Evolutionary conservation across 2,797 vertebrate genomes (phyloP).

Genomic region (Sebastes diaconus): DNA sequence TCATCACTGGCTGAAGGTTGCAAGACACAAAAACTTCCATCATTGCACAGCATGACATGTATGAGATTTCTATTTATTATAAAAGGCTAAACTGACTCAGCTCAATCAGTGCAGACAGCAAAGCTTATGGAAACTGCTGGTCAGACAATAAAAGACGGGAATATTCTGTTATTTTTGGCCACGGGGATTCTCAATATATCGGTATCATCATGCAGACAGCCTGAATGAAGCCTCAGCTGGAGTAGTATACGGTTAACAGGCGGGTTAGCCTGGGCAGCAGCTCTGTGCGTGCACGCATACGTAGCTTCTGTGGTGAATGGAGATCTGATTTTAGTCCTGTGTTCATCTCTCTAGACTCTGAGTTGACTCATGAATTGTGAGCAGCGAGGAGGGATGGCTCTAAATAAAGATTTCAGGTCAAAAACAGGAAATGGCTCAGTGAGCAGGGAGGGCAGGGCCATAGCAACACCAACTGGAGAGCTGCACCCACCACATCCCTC

Average conservation of each 20-base stretch:
- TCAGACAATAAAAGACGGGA: background rate
- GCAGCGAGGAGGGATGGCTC: constrained; percentile 89
- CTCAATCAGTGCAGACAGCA: background rate
- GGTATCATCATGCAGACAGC: background rate
- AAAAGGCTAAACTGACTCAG: constrained; percentile 7
- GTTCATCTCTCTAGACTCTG: constrained; percentile 71
- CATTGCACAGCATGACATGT: background rate
- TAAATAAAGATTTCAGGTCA: constrained; percentile 99
- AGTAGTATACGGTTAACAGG: background rate
- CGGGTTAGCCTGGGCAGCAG: constrained; percentile 3
- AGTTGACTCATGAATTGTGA: constrained; percentile 79
- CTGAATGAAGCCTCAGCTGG: constrained; percentile 17
- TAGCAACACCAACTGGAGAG: constrained; percentile 86
- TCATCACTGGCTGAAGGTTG: background rate
- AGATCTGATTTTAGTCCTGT: constrained; percentile 59
- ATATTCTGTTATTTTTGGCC: background rate
- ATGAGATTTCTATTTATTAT: background rate
- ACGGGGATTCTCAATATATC: background rate
- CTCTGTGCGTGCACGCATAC: background rate
- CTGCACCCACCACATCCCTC: constrained; percentile 63
- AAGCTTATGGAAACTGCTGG: background rate
- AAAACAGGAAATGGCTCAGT: constrained; percentile 99
- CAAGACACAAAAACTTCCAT: background rate
- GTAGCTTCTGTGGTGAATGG: constrained; percentile 45
- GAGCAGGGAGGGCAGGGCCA: constrained; percentile 93